Conservation (phyloP, 2,113 vertebrate genomes). For the Lasiurus cinereus region DNA sequence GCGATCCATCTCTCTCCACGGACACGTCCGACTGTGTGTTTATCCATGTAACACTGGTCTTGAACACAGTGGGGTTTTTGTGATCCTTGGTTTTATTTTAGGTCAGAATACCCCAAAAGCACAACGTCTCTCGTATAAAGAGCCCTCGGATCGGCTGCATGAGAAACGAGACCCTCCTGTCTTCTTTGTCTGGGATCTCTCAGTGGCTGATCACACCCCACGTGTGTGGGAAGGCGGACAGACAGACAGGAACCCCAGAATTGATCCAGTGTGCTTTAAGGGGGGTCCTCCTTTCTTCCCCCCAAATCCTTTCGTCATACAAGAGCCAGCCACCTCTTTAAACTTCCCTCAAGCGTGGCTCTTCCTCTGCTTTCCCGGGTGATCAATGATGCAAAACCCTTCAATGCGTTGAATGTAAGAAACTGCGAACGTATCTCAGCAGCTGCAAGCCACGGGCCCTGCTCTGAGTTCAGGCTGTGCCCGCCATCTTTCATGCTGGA, state of each 20-base stretch:
- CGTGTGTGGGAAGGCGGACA: background rate
- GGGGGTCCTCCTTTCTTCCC: background rate
- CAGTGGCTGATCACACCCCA: accelerated
- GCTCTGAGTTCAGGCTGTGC: background rate
- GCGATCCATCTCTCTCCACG: too few species aligned
- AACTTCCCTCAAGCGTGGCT: background rate
- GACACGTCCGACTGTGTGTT: too few species aligned
- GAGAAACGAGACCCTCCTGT: background rate
- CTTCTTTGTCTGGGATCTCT: background rate
- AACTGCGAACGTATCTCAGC: background rate
- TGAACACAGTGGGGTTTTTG: background rate
- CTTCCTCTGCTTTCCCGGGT: background rate
- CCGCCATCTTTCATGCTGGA: background rate
- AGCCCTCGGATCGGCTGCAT: background rate
- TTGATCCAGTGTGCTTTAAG: background rate
- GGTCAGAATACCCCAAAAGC: background rate
- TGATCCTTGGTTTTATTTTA: background rate
- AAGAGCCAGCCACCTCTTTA: background rate
- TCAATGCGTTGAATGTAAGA: background rate
- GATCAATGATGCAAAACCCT: background rate
- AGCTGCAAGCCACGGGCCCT: background rate
- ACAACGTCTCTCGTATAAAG: background rate
- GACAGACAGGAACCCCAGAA: too few species aligned
- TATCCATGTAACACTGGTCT: too few species aligned
- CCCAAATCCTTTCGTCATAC: background rate